Percentiles rank a stretch among this genome's conserved stretches.
Conservation (phyloP, 2,888 invertebrate species). For the Nemapogon koenigi region DNA sequence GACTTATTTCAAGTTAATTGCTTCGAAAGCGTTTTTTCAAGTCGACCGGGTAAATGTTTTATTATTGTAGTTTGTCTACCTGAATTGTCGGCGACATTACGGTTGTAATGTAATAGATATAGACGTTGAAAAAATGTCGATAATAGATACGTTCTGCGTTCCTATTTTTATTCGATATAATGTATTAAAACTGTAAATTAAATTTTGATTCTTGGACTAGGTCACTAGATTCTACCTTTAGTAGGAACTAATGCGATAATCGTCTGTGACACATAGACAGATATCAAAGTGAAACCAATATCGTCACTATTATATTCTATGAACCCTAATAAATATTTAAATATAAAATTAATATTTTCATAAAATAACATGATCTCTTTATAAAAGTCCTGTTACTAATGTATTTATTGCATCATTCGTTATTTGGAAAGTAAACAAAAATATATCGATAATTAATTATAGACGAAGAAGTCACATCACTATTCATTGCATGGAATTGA, state of each 20-base stretch:
- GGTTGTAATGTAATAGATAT: conserved; percentile 22
- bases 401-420: neutral
- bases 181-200: no score
- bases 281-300: no score
- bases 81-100: conserved; percentile 45
- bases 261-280: no score
- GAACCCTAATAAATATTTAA: neutral
- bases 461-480: conserved; percentile 5
- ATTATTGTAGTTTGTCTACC: conserved; percentile 54
- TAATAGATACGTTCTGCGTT: conserved; percentile 16
- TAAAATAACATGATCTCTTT: neutral
- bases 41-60: conserved; percentile 42
- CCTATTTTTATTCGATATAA: neutral
- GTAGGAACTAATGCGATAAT: no score
- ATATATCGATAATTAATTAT: conserved; percentile 8
- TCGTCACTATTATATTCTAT: no score
- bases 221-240: no score
- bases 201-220: no score
- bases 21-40: conserved; percentile 38
- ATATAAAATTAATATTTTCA: neutral
- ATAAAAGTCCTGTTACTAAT: conserved; percentile 18
- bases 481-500: conserved; percentile 3
- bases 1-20: conserved; percentile 56
- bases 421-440: neutral
- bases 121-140: conserved; percentile 33